Evolutionary conservation across 1,140 invertebrate genomes (phyloP), one percentile per base, ranked within the genome.

Genomic region (Ruditapes philippinarum): DNA sequence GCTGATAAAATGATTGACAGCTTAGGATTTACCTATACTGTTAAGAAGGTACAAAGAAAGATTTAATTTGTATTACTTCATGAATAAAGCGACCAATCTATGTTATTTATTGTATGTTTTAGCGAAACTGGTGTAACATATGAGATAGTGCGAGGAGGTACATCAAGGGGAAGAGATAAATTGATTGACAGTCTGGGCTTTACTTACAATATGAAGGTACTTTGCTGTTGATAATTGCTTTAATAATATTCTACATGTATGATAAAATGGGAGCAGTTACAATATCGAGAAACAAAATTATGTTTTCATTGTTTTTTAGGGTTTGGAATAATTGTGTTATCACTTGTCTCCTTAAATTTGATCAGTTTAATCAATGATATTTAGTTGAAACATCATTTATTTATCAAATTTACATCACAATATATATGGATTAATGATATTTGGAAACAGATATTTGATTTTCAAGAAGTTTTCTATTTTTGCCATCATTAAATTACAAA

Each of bases 141-240:
- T 80, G 85, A 88, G 42, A 70, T 88, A 11, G 33, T 88, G 11
- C 54, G 60, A 51, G 85, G 85, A 49, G 85, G 85, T 0, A 88
- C 85, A 31, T 45, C 45, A 45, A 45, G 85, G 33, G 85, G 85
- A 25, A 73, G 85, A 45, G 85, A 88, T 73, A 79, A 65, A 38
- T 70, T 88, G 76, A 79, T 88, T 22, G 85, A 88, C 85, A 88
- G 85, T 65, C 62, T 88, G 31, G 85, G 85, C 31, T 88, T 88
- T 70, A 79, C 54, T 12, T 88, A 88, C 49, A 88, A 88, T 80
- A 57, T 79, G 25, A 88, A 88, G 85, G 85, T 88, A 88, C n/a
- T 68, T 62, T 57, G n/a, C n/a, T 62, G n/a, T 62, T 28, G 3
- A 57, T 22, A 57, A 3, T 57, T n/a, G 42, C 14, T 14, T 7